Evolutionary conservation across 2,113 vertebrate species (phyloP), one percentile per base, ranked within the genome.

Genomic region (Uria aalge): DNA sequence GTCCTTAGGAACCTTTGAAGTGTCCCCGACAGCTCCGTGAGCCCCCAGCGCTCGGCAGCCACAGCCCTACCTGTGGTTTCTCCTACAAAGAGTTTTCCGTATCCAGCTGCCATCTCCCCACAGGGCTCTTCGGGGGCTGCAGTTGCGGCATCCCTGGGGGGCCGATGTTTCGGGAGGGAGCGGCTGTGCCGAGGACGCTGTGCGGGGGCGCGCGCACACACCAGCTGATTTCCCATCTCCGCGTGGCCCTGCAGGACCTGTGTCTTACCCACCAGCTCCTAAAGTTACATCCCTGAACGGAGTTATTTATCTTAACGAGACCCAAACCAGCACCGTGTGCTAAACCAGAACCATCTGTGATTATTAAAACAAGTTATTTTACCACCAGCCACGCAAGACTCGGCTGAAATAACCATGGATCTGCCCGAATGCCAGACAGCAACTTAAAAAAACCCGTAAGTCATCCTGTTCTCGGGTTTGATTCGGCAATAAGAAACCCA

Each of bases 31-130:
- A 21, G 52, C 67, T n/a, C 59, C 2, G 0, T 0, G 18, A 20
- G 50, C 32, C 34, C 78, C 45, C 40, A 36, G 73, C 0, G 1
- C 26, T 16, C 3, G 0, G 34, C 1, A 21, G n/a, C 59, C n/a
- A 34, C 13, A 18, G 41, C 73, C 60, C 27, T 38, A 13, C n/a
- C 48, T 40, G 32, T 13, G 29, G 2, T 9, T 52, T 21, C 32
- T 34, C 43, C 12, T 20, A 6, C 32, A 8, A 56, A 9, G 29
- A 29, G 32, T 59, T 71, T 34, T 38, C 68, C 20, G 0, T 5
- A 47, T 29, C 34, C 2, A 4, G 6, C 38, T 34, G 7, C 15
- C 66, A 5, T 47, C 5, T 2, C 32, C 21, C 48, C 2, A 0
- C 50, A 18, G 20, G 53, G 20, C 41, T 62, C 48, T 40, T 19